Evolutionary conservation across 1,140 invertebrate species (phyloP).

Genomic region (Meloidogyne exigua): DNA sequence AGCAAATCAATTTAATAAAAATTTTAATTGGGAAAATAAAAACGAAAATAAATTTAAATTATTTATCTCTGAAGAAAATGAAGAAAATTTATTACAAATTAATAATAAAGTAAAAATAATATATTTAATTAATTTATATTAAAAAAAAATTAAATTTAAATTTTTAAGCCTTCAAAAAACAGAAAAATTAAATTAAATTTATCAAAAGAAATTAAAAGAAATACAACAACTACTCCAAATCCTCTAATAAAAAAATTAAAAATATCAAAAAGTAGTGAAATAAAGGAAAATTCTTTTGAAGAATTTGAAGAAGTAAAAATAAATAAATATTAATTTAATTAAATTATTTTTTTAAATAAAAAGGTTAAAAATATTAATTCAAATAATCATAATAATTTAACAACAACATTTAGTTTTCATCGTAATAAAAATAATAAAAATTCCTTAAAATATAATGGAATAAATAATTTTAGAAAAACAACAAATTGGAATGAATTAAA

Average conservation of each 20-base stretch:
- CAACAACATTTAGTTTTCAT: too few species aligned
- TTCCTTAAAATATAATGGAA: neutral
- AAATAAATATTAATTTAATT: neutral
- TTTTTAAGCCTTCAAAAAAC: too few species aligned
- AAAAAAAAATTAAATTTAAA: neutral
- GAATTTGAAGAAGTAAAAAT: neutral
- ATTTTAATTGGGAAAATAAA: neutral
- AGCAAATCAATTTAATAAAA: neutral
- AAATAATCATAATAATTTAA: too few species aligned
- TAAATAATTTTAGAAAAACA: conserved; percentile 5
- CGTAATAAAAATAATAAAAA: too few species aligned
- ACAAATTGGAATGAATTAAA: conserved; percentile 5
- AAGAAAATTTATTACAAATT: conserved; percentile 1
- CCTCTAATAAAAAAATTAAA: neutral
- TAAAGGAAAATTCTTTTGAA: neutral
- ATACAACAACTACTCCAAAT: neutral
- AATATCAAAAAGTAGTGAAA: neutral
- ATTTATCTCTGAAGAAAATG: neutral
- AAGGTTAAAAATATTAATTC: too few species aligned
- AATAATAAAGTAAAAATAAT: too few species aligned
- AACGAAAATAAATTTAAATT: neutral
- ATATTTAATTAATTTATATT: neutral
- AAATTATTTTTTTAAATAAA: neutral
- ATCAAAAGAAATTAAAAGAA: neutral
- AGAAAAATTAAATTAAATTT: too few species aligned